Base-by-base conservation (phyloP, 1,140 invertebrate species). In the Dendrolimus kikuchii region DNA sequence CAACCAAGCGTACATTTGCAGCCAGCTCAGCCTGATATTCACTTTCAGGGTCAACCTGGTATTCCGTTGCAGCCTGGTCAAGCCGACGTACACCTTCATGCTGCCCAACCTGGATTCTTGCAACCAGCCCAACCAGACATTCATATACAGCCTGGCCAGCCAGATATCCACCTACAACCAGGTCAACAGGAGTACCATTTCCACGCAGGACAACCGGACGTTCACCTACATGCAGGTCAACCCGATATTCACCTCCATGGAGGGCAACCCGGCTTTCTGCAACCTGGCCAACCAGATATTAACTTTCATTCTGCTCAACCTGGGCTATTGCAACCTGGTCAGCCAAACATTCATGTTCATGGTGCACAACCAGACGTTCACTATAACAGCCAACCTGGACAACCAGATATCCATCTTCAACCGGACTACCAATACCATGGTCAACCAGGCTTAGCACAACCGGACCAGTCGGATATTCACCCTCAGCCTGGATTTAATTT, bases 1-100 rank as follows among this genome's bases (percentile, higher is more conserved):
- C 47, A 57, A 7, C 54, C 61, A 9, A 43, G 49, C n/a, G 42
- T 61, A 5, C 59, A 64, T 10, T n/a, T 59, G 6, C 59, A 60
- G 5, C 43, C 57, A 5, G 55, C 49, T 48, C 57, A 59, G 42
- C 54, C 54, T 6, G 40, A 46, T 7, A 38, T 60, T 7, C 52
- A 49, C 5, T 46, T 44, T 5, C 10, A 52, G 38, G 37, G 6
- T 42, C 41, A 42, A 42, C 41, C 41, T 42, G 41, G n/a, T 42
- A 23, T 23, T 23, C 23, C 23, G 23, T 23, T 23, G 23, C n/a
- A 42, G 6, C 41, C 6, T 42, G 41, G 41, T 42, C 41, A 42
- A 42, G 41, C 41, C 41, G n/a, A 42, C n/a, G 41, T 42, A 7
- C 41, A 42, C n/a, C 41, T 55, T n/a, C 53, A 55, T 2, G 6